Evolutionary conservation across 2,888 invertebrate species (phyloP), one percentile per base, ranked within the genome.

Genomic region (Corythucha ciliata): DNA sequence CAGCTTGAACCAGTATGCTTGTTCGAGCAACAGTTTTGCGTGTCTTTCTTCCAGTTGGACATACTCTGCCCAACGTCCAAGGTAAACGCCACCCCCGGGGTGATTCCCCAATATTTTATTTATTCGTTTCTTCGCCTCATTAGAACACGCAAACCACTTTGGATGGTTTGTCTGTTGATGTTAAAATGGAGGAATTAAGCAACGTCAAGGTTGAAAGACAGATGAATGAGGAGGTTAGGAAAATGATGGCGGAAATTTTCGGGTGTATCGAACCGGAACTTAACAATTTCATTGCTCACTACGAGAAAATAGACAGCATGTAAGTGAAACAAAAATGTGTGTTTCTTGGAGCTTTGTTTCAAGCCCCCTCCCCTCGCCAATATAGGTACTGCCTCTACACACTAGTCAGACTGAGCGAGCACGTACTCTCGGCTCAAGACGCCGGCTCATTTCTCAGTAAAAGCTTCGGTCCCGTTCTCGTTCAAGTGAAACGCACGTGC

Each of bases 1-100:
- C 83, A 91, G 65, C 74, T 96, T 57, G 92, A 93, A 66, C 86
- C 87, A 3, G 81, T 92, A 49, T 93, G 94, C 66, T 75, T 93
- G 58, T 85, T 88, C 21, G 97, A 97, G 68, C 94, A 96, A 70
- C 84, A 90, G 60, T 97, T 97, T 70, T 94, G 93, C 67, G 80
- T 87, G 16, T 76, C 80, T 55, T 97, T 96, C 72, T 91, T 97
- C 68, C 86, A 88, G 68, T 73, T 91, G 61, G 83, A 83, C 63
- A 75, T 68, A 20, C 75, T 59, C 53, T 76, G 75, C 63, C 75
- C 76, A 1, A 74, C 74, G 26, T 67, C 69, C 4, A 72, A 70
- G 63, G 67, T 67, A 58, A 37, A 41, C 32, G 21, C 34, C 10
- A 29, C 29, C 29, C 29, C 7, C 12, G 44, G 36, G 16, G 7